Base-by-base conservation (phyloP, 2,888 invertebrate genomes). In the Clepsis dumicolana region DNA sequence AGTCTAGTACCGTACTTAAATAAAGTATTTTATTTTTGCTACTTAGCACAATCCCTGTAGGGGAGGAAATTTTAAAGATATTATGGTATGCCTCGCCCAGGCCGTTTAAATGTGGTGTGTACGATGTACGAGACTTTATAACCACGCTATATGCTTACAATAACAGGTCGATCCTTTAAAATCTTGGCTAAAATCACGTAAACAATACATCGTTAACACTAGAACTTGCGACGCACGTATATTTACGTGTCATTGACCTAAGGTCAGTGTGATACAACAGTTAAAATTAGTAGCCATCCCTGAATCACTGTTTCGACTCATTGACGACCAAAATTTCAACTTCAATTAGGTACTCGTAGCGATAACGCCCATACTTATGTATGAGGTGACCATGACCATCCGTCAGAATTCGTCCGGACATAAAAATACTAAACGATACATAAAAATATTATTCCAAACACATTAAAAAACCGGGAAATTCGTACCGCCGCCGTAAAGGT, bases 311-410 rank as follows among this genome's bases (percentile, higher is more conserved):
- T 29, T 21, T 18, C 54, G 10, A 25, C 54, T 48, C 61, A 48
- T 66, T 66, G 61, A 66, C 48, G 61, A 35, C 54, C 54, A 35
- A 54, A 66, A 62, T 61, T 66, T 44, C 32, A 62, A 61, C 21
- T 56, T 32, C 61, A 66, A 66, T 66, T 62, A n/a, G n/a, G n/a
- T n/a, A 61, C 48, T 38, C 25, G 25, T 48, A 60, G 48, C 25
- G 57, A 65, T 57, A 65, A 65, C 50, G 32, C 10, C 35, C n/a
- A 48, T 48, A 48, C 48, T 48, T 12, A 21, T 18, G 44, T 8
- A 1, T 44, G n/a, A 18, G 44, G 44, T 18, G 18, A 44, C 29
- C 29, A 29, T 29, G 29, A 29, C 38, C 38, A 38, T n/a, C 38
- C n/a, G 1, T 4, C 38, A n/a, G 32, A 32, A n/a, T 38, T 1